Base-by-base conservation (phyloP, 2,113 vertebrate species). In the Thryonomys swinderianus region DNA sequence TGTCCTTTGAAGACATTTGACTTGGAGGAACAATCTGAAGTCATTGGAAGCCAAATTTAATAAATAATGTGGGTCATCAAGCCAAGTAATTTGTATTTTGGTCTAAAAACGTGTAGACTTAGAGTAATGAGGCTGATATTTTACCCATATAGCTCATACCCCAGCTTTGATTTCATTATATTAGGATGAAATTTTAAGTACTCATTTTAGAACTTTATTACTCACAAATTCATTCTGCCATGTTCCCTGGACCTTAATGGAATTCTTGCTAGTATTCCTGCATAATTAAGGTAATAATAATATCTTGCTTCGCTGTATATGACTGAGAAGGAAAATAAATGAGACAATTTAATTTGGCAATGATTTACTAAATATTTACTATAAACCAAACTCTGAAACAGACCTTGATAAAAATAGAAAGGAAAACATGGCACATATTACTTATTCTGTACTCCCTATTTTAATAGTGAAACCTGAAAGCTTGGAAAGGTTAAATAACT, bases 1-100 rank as follows among this genome's bases (percentile, higher is more conserved):
- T 94, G 64, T 53, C 45, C 94, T 97, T 97, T 95, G 92, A 97
- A 98, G 91, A 96, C 86, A 95, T 97, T 97, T 95, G 69, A 93
- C 95, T 95, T 96, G 11, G 45, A 59, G 66, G 73, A 97, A 96
- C 76, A 96, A 91, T 95, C 91, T 94, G 91, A 97, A 96, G 92
- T 96, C 88, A 96, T 91, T 95, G 88, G 89, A 53, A 90, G 80
- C 90, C 91, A 94, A 96, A 73, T 95, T n/a, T 88, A 93, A n/a
- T 92, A 94, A 97, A 84, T 57, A 86, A 93, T 73, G 67, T 96
- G n/a, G 25, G 11, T 86, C 95, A 91, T 92, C 90, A 97, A 92
- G 93, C 82, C 48, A 86, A 91, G 51, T 91, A 80, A 95, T 94
- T 95, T 82, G 88, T 81, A 27, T 73, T 92, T 95, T 69, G 64